phyloP scores from a whole-genome alignment of 2,888 invertebrate genomes.

The Phengaris arion region DNA sequence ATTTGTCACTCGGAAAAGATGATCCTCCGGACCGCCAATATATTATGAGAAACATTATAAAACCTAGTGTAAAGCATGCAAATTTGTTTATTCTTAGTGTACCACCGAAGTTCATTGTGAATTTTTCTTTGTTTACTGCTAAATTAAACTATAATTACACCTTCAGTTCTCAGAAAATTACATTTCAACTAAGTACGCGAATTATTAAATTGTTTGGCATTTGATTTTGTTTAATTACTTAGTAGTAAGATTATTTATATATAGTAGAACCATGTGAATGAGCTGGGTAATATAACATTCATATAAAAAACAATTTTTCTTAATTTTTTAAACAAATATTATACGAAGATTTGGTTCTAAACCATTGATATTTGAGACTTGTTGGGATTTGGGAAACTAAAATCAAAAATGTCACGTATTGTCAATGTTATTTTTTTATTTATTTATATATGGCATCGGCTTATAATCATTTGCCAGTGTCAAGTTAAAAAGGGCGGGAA shows the following conservation, averaged over 20 bases:
- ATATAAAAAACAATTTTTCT: neutral
- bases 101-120: constrained; percentile 83
- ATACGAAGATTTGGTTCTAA: neutral
- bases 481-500: too few relatives aligned
- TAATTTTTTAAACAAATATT: neutral
- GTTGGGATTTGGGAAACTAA: too few relatives aligned
- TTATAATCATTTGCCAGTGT: too few relatives aligned
- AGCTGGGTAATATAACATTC: neutral
- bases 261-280: neutral
- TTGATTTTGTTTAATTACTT: neutral
- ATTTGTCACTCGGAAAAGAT: constrained; percentile 56
- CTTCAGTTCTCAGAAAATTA: neutral
- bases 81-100: constrained; percentile 81
- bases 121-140: neutral
- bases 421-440: too few relatives aligned
- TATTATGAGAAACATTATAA: constrained; percentile 65
- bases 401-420: too few relatives aligned
- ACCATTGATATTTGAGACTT: too few relatives aligned
- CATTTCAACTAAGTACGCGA: neutral
- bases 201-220: neutral
- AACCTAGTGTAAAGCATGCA: constrained; percentile 65
- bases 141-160: neutral
- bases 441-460: too few relatives aligned
- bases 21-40: constrained; percentile 66
- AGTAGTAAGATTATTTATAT: neutral